phyloP scores from a whole-genome alignment of 2,113 vertebrate genomes.

The Larimichthys crocea region DNA sequence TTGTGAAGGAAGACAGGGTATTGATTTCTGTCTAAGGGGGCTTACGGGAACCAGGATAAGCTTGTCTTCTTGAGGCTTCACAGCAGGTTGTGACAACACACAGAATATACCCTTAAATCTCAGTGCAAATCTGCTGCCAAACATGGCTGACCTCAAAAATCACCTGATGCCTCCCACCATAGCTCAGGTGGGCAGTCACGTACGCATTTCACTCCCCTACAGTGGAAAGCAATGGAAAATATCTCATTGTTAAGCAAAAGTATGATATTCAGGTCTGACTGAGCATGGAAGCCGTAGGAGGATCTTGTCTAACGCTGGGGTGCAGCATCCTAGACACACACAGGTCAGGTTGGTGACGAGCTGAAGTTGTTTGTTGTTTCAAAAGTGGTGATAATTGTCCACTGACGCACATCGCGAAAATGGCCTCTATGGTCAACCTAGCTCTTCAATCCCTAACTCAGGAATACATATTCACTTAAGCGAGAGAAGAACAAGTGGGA shows the following conservation, averaged over 20 bases:
- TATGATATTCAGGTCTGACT: slow-evolving; percentile 50
- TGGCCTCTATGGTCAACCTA: slow-evolving; percentile 50
- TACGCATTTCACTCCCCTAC: slow-evolving; percentile 26
- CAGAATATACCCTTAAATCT: slow-evolving; percentile 65
- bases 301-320: slow-evolving; percentile 53
- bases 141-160: slow-evolving; percentile 49
- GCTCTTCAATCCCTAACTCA: slow-evolving; percentile 65
- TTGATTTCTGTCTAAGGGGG: slow-evolving; percentile 79
- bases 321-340: slow-evolving; percentile 57
- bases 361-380: slow-evolving; percentile 81
- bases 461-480: slow-evolving; percentile 56
- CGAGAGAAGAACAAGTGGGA: slow-evolving; percentile 59
- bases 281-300: slow-evolving; percentile 61
- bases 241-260: slow-evolving; percentile 63
- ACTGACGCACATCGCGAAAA: slow-evolving; percentile 57
- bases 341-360: slow-evolving; percentile 65
- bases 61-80: slow-evolving; percentile 72
- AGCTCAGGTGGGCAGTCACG: slow-evolving; percentile 46
- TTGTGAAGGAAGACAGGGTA: slow-evolving; percentile 76
- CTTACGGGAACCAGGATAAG: slow-evolving; percentile 69
- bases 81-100: slow-evolving; percentile 69
- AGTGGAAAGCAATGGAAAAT: slow-evolving; percentile 46
- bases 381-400: slow-evolving; percentile 75
- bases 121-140: slow-evolving; percentile 64
- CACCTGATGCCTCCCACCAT: slow-evolving; percentile 52